Evolutionary conservation across 2,888 invertebrate species (phyloP).

Genomic region (Sylvicola fuscatus): DNA sequence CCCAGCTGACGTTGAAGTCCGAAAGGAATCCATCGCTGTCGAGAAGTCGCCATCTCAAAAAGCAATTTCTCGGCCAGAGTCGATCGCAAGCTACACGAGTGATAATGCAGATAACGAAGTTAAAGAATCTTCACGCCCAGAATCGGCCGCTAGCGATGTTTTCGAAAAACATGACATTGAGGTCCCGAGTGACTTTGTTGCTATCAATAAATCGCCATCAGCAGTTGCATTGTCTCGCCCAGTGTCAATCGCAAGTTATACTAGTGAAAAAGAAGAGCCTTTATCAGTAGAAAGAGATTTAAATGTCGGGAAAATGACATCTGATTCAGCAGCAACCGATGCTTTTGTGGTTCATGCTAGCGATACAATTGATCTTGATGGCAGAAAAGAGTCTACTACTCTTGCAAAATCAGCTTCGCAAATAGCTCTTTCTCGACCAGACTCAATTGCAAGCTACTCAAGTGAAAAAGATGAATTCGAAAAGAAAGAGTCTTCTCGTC

Average conservation of each 20-base stretch:
- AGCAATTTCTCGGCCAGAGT: background rate
- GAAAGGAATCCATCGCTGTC: slow-evolving; percentile 1
- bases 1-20: too few species aligned
- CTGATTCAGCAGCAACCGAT: background rate
- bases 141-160: slow-evolving; percentile 4
- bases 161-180: slow-evolving; percentile 3
- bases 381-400: slow-evolving; percentile 8
- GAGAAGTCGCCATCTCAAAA: background rate
- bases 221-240: background rate
- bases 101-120: background rate
- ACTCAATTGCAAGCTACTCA: background rate
- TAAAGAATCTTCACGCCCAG: slow-evolving; percentile 3
- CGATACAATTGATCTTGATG: background rate
- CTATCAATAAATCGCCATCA: background rate
- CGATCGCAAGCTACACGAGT: background rate
- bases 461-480: slow-evolving; percentile 1
- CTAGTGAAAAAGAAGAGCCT: background rate
- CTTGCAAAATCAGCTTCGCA: slow-evolving; percentile 3
- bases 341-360: too few species aligned
- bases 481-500: background rate
- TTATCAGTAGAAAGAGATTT: background rate
- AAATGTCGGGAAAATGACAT: too few species aligned
- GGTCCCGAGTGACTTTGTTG: background rate
- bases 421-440: background rate
- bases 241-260: background rate